Evolutionary conservation across 2,888 invertebrate genomes (phyloP), one percentile per base, ranked within the genome.

Genomic region (Carpatolechia fugitivella): DNA sequence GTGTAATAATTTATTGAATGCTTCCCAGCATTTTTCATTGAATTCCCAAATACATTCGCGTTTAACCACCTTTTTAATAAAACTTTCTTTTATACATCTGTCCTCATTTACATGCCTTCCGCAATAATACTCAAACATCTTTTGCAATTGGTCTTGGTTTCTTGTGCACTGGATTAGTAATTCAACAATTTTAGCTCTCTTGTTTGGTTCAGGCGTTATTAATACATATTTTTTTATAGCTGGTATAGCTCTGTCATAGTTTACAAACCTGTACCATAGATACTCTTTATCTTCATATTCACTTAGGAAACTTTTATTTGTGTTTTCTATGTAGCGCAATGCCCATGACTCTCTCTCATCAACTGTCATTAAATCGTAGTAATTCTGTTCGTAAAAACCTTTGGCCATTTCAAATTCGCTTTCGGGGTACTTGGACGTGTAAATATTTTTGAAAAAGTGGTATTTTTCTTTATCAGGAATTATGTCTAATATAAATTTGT

Each of bases 81-180:
- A 82, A 4, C 41, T 35, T 20, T 70, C 63, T 65, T 76, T 83
- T 1, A 50, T 36, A 13, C 55, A 48, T 33, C 35, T 58, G 24
- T 30, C 58, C 65, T 82, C 85, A 61, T 83, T 83, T 0, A 70
- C 61, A 65, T 82, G 81, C 55, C 78, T 74, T 0, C 76, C 68
- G 54, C 73, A 72, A 60, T 72, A 85, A 63, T 84, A 76, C n/a
- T 63, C 64, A 3, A 84, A 63, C 5, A 83, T 56, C 16, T 55
- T 66, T 55, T 65, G 65, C 14, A 82, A 53, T 2, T 84, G 73
- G 1, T 60, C 50, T 50, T 77, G 67, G 47, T 59, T 76, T 63
- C 68, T 72, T 10, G 73, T 72, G 1, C 74, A 64, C 30, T 74
- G 58, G 7, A 76, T 57, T 41, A 84, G 66, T 50, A 71, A 52